Evolutionary conservation across 2,888 invertebrate genomes (phyloP), one percentile per base, ranked within the genome.

Genomic region (Allacma fusca): DNA sequence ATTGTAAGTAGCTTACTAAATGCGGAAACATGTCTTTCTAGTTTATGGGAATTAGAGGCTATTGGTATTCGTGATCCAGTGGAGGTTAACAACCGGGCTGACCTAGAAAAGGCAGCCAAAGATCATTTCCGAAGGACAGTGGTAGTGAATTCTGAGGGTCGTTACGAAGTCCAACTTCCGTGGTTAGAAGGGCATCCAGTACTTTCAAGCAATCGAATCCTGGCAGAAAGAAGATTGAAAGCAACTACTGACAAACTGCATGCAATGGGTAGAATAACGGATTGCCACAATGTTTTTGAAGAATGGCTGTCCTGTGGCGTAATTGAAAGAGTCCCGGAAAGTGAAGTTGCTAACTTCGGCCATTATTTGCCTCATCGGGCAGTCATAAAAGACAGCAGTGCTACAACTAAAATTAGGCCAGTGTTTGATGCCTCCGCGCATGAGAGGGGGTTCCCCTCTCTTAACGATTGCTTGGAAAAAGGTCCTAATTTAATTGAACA

Each of bases 291-390:
- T 19, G 29, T 73, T n/a, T 73, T 73, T 62, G 24, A 26, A 5
- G 73, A 62, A 19, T 73, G 73, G 73, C 29, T 59, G 62, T 2
- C 28, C 16, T 57, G 28, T 5, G 73, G 73, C 5, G 26, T 73
- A 19, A 73, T 73, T 29, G 73, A 73, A 28, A 62, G 65, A 23
- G 85, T 85, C 0, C n/a, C 4, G 2, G 62, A 16, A 4, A 5
- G 21, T 69, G 40, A 29, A 4, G 16, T n/a, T 19, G 5, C 12
- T 13, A 40, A 29, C 28, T 19, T 26, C 19, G 21, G n/a, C n/a
- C 62, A 73, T n/a, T 73, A 62, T 28, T 28, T 83, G 16, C 82
- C 81, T 43, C 83, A 82, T 71, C 64, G 80, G 19, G 79, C 69
- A 28, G 80, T 83, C 24, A 26, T 82, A 16, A 82, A 82, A 68